Base-by-base conservation (phyloP, 2,797 vertebrate species). In the Macropodus opercularis region DNA sequence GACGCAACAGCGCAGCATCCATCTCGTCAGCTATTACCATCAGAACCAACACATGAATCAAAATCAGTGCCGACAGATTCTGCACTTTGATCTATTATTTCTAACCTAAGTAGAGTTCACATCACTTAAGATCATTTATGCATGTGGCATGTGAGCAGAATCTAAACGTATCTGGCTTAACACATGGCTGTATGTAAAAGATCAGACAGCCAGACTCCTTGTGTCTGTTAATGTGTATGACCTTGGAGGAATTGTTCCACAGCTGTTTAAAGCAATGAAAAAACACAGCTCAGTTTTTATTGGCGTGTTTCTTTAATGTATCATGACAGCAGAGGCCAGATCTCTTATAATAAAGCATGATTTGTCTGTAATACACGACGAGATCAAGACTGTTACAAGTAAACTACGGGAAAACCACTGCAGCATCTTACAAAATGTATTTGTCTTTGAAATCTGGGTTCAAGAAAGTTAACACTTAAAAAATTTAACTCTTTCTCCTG, bases 41-140 rank as follows among this genome's bases (percentile, higher is more conserved):
- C 75, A 80, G 58, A 72, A 73, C 78, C 69, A 66, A 72, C 70
- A 55, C 76, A 75, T 70, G 68, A 80, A 83, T 81, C 58, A 12
- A 82, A 87, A 86, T 85, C 49, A 21, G 80, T 76, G 80, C 59
- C 17, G 70, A 63, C 40, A 8, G 65, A 78, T 72, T 60, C 62
- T 57, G 65, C 6, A 8, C 86, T 89, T 88, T 90, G 85, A 90
- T 90, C 66, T 81, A 85, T 90, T 86, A 87, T 90, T 89, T 82
- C 84, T 86, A 63, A 76, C 59, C 61, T 70, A 65, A 75, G 58
- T 80, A 26, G 8, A 83, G 70, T 50, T 72, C 50, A 59, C 46
- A 80, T 81, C 67, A 85, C 72, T 84, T 76, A 83, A 81, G 73
- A 82, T 85, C 61, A 80, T 84, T 86, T 84, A 84, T 84, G 74